These are phyloP conservation scores for Danio albolineatus DNA, from an alignment of 2,797 vertebrate genomes.

Conservation along the genomic window DNA sequence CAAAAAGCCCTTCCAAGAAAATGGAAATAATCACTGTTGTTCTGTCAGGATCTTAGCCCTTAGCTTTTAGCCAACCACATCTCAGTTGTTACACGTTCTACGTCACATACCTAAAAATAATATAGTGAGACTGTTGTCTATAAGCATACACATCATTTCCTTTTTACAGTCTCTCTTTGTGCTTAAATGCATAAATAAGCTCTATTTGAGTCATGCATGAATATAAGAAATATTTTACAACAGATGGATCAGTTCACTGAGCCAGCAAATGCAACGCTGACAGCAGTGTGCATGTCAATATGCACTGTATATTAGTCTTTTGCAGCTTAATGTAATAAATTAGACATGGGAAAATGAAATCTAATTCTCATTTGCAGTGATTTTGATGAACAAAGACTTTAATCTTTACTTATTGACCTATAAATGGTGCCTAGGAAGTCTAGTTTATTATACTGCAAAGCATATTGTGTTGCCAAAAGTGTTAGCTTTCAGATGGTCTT, in stretches of 20 bases:
- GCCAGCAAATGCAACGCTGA: neutral
- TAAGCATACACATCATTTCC: neutral
- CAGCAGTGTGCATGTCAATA: neutral
- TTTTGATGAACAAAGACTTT: neutral
- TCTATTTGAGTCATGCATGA: neutral
- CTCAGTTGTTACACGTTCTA: neutral
- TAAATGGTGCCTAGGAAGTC: neutral
- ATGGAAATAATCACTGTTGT: neutral
- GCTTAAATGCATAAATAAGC: neutral
- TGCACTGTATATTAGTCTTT: neutral
- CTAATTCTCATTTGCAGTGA: neutral
- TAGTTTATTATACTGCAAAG: neutral
- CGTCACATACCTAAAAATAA: neutral
- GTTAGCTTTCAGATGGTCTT: constrained; percentile 1
- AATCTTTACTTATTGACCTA: neutral
- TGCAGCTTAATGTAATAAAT: neutral
- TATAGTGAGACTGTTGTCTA: neutral
- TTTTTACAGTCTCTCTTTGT: neutral
- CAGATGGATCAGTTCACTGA: neutral
- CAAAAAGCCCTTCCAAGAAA: neutral
- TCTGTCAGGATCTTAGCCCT: neutral
- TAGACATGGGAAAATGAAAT: neutral
- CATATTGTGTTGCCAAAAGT: neutral
- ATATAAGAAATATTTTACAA: neutral
- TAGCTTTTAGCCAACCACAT: neutral